Conservation (phyloP, 2,888 invertebrate species). For the Cinara cedri region DNA sequence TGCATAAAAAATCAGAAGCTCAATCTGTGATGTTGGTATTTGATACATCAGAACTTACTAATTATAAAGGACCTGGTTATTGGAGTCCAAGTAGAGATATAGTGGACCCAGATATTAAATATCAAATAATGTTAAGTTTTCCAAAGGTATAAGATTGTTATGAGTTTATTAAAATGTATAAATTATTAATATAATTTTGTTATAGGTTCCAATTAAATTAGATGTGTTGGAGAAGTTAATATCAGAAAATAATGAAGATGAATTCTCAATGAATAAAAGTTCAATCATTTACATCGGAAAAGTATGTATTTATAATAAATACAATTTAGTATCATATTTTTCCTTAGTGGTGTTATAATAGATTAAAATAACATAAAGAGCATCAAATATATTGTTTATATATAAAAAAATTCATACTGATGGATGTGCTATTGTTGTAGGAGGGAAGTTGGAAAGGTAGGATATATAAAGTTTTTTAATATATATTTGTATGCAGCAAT, state of each 20-base stretch:
- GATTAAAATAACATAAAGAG: not conserved
- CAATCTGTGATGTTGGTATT: constrained; percentile 37
- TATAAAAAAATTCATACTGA: too few relatives aligned
- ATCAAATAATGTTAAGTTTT: constrained; percentile 40
- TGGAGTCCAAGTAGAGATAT: not conserved
- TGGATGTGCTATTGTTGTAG: too few relatives aligned
- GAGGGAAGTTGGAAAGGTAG: too few relatives aligned
- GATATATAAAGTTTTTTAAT: too few relatives aligned
- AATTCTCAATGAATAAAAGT: constrained; percentile 24
- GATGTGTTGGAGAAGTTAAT: constrained; percentile 33
- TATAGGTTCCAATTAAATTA: constrained; percentile 32
- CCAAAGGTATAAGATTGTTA: constrained; percentile 26
- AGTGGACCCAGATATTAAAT: constrained; percentile 16
- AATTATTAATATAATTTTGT: constrained; percentile 3
- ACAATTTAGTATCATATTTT: not conserved
- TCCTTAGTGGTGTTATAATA: not conserved
- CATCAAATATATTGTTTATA: too few relatives aligned
- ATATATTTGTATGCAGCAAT: too few relatives aligned
- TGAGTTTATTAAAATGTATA: not conserved
- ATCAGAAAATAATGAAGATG: constrained; percentile 18
- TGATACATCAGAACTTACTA: constrained; percentile 19
- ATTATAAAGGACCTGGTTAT: constrained; percentile 34
- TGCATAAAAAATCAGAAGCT: constrained; percentile 47
- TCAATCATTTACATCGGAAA: constrained; percentile 1
- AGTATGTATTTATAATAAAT: constrained; percentile 5